Evolutionary conservation across 2,797 vertebrate species (phyloP), one percentile per base, ranked within the genome.

Genomic region (Phaenicophaeus curvirostris): DNA sequence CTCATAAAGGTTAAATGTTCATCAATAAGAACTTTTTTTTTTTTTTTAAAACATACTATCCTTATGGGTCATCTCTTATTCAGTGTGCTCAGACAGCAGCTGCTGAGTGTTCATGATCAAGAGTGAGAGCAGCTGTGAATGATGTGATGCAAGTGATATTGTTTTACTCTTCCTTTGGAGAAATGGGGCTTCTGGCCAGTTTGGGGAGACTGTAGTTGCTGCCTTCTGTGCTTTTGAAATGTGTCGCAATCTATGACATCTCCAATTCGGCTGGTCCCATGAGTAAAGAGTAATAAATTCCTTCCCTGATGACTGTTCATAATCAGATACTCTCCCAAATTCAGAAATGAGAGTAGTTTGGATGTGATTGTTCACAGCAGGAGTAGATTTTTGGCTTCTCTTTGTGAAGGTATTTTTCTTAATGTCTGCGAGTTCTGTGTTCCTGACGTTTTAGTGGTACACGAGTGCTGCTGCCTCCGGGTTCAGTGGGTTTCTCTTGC

Each of bases 21-120:
- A 18, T 63, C 4, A 18, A 1, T 53, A 4, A 3, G 0, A 48
- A 5, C 27, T 19, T 61, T 41, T 35, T 30, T 35, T 30, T 39
- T 39, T 46, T 13, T 7, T n/a, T n/a, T n/a, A n/a, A n/a, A 58
- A 39, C 9, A 16, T 61, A 2, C 10, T 37, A 0, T 48, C 74
- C 8, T 81, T 78, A 18, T 44, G 61, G 13, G 30, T 55, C 13
- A 27, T 48, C 39, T 66, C 7, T 48, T 6, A 42, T 71, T 62
- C 4, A 3, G 33, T 72, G 54, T 51, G 10, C 16, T 71, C 4
- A 2, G 35, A 8, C 24, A 66, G 81, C 33, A 84, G 14, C 31
- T 39, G 54, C 3, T 55, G 35, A 59, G 21, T 3, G 44, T 68
- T 82, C 23, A 41, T 46, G 37, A 68, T 31, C 5, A 39, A 5